These are phyloP conservation scores for Ichneumoninae sp. DNA, from an alignment of 2,888 invertebrate genomes.

Conservation along the genomic window DNA sequence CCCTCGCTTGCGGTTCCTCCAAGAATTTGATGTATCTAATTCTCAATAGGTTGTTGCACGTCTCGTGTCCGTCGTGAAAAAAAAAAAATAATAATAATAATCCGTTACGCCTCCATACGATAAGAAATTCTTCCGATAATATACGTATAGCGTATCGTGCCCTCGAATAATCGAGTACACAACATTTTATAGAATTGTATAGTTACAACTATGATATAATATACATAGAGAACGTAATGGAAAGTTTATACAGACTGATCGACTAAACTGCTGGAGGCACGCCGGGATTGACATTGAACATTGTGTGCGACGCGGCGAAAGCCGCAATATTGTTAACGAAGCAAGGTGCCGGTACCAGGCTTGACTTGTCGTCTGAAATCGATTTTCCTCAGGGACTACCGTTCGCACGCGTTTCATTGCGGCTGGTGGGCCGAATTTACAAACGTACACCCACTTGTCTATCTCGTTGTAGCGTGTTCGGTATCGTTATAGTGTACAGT, in stretches of 20 bases:
- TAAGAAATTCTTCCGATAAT: not conserved
- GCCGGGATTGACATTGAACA: conserved; percentile 69
- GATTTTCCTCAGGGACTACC: conserved; percentile 62
- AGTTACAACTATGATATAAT: not conserved
- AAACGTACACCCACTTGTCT: conserved; percentile 35
- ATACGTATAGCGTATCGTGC: not conserved
- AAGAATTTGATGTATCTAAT: conserved; percentile 85
- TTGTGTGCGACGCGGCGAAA: conserved; percentile 44
- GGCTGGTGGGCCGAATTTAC: conserved; percentile 40
- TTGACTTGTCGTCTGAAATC: conserved; percentile 65
- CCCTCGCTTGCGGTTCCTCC: too few species aligned
- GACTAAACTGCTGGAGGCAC: conserved; percentile 60
- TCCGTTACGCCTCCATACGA: not conserved
- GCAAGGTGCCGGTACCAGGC: conserved; percentile 66
- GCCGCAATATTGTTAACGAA: conserved; percentile 51
- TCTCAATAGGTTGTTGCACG: conserved; percentile 83
- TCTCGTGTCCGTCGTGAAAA: conserved; percentile 78
- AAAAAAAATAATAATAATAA: not conserved
- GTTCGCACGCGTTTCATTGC: conserved; percentile 48
- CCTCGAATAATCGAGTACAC: conserved; percentile 4
- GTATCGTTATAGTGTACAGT: conserved; percentile 37
- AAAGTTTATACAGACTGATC: conserved; percentile 51
- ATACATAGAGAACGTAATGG: conserved; percentile 1
- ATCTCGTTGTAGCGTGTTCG: conserved; percentile 34
- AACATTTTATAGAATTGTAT: not conserved